Base-by-base conservation (phyloP, 2,113 vertebrate genomes). In the Anthoscopus minutus region DNA sequence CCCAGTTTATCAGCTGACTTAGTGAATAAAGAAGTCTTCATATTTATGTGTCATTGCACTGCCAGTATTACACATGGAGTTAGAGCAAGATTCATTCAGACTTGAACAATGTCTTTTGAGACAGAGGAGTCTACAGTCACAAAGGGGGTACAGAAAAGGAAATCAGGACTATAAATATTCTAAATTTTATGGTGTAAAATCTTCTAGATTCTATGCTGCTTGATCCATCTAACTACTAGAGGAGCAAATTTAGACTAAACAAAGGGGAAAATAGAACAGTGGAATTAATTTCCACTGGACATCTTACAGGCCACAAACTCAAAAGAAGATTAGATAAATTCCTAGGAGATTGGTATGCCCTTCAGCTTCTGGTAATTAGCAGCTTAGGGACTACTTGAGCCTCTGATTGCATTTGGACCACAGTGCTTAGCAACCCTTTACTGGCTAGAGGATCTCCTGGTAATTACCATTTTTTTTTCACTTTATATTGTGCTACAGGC, bases 291-390 rank as follows among this genome's bases (percentile, higher is more conserved):
- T 93, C 67, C 56, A 73, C n/a, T 70, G 82, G 82, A 77, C 42
- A 50, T 70, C 38, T 86, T 92, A 61, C 38, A 69, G 54, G 76
- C 37, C 62, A 42, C 61, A 86, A 94, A 33, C 71, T 86, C 82
- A 54, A 88, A 95, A 95, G 78, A 23, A 89, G 94, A 92, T 95
- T 54, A 95, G 47, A 88, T 60, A 58, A 88, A 94, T 83, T 95
- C 95, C 94, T 66, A 54, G 47, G 88, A 92, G 90, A 92, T 1
- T 73, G 67, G 33, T 73, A 66, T 71, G 54, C 70, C 78, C 81
- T 91, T 54, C 65, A 67, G 87, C 92, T 92, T 81, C 84, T 81
- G 48, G 10, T 93, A 96, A 91, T 94, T 87, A 94, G 73, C 73
- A 91, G 69, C 70, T 94, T 67, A 79, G 87, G 89, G 96, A 96